Evolutionary conservation across 92 coral and sea anemone species (phyloP), one percentile per base, ranked within the genome.

Genomic region (Zoanthus solanderi): DNA sequence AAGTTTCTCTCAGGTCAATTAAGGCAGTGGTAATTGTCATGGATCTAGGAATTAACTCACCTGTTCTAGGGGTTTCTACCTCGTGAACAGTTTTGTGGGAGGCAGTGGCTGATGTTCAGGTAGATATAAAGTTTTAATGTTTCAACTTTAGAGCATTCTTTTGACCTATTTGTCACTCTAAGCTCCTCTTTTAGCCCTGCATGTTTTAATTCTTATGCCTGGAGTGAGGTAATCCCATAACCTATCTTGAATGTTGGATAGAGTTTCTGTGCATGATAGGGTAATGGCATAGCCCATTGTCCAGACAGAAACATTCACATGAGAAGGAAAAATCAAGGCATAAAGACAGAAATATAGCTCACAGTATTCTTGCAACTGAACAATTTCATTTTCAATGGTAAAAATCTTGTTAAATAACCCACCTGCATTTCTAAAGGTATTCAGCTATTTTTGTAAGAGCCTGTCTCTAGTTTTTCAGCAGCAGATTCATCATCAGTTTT

Each of bases 61-160:
- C 45, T 83, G 87, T 15, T 11, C 56, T 66, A 13, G 17, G 77
- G 3, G 56, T 31, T 18, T 46, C 76, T 60, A 28, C 29, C 12
- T 14, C 34, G 34, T 66, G 28, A 6, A 14, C 73, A 44, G 9
- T 3, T 83, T 83, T 83, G 46, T 68, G 37, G 71, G 81, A 79
- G 91, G 93, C 53, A 87, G 28, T 48, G 91, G 93, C 61, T 91
- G 93, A 67, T 90, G 91, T 78, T 83, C 87, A 63, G 78, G 87
- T 32, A 83, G 67, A 56, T 8, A 66, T 57, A 83, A 68, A 67
- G 53, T 57, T 83, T 67, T 68, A 23, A 68, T 11, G 29, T 68
- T n/a, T n/a, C 57, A 9, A n/a, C 57, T 46, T 46, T 60, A 45
- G 61, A 84, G 11, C 45, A 58, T 48, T 45, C 34, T 46, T 50